Conservation (phyloP, 2,797 vertebrate genomes). For the Podarcis siculus region DNA sequence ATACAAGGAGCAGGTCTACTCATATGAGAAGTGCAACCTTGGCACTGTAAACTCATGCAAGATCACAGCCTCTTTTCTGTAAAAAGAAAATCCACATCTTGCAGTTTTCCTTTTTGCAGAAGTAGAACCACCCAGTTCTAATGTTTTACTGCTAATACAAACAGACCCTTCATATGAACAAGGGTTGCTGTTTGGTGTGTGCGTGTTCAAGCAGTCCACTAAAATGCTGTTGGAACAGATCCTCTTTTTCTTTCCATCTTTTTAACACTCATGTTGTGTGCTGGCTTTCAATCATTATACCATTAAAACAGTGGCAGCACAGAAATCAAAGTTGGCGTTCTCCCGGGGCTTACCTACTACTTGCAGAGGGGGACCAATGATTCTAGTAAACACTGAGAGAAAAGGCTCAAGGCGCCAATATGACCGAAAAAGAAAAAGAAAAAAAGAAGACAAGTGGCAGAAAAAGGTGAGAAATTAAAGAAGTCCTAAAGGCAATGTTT, state of each 20-base stretch:
- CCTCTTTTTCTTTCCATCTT: neutral
- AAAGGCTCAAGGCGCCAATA: conserved; percentile 15
- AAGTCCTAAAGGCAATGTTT: conserved; percentile 18
- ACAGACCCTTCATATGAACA: neutral
- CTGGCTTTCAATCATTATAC: conserved; percentile 2
- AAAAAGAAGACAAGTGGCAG: neutral
- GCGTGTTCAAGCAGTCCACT: neutral
- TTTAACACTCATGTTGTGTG: neutral
- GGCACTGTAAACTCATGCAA: neutral
- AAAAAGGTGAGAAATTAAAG: neutral
- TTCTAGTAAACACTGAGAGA: neutral
- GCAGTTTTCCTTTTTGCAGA: neutral
- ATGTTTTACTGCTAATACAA: neutral
- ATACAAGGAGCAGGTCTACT: neutral
- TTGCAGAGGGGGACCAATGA: neutral
- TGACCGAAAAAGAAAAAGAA: neutral
- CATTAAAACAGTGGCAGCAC: neutral
- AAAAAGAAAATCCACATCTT: neutral
- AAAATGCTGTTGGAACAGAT: neutral
- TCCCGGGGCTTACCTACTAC: neutral
- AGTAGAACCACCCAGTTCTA: neutral
- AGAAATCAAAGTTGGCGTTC: conserved; percentile 1
- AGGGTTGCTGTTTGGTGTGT: neutral
- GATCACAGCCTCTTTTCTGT: neutral
- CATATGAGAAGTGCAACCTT: neutral